Base-by-base conservation (phyloP, 2,888 invertebrate species). In the Terebella lapidaria region DNA sequence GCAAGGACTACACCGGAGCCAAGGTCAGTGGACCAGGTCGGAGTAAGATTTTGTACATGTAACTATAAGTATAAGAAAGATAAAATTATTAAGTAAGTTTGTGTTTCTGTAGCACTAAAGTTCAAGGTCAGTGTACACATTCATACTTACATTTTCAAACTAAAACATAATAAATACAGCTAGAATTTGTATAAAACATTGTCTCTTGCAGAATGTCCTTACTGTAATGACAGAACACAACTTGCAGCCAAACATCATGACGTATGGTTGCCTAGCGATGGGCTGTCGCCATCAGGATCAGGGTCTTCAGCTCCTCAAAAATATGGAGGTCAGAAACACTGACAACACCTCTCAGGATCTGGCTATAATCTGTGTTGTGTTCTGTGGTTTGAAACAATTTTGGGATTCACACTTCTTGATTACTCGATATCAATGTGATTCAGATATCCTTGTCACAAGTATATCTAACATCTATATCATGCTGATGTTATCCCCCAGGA, bases 261-360 rank as follows among this genome's bases (percentile, higher is more conserved):
- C 94, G 0, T 95, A 89, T 83, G 94, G 93, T 47, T 87, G 89
- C 1, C 79, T 95, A 61, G 89, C 94, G 0, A 80, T 93, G 71
- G 86, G 89, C 15, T 94, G 94, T 77, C 82, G 80, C 61, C 86
- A 84, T 3, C 83, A 84, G 67, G 83, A 84, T 29, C 85, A 86
- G 70, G 90, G 88, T 2, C 78, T 83, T 54, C 82, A 86, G 67
- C 83, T 94, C 5, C 73, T 94, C 0, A 76, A 82, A 35, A 86
- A 89, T 75, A 89, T 95, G 87, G 83, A 86, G 58, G 83, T 84
- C 15, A 53, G 24, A 15, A 53, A 5, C 51, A 25, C 15, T 56
- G n/a, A 30, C 3, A 3, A 20, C n/a, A 22, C 18, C 10, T 45
- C 3, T 45, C 15, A 15, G 10, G n/a, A 15, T 35, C n/a, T 45